Percentiles rank a stretch among this genome's conserved stretches.
Evolutionary conservation across 2,797 vertebrate genomes (phyloP).

Genomic region (Zenarchopterus dispar): DNA sequence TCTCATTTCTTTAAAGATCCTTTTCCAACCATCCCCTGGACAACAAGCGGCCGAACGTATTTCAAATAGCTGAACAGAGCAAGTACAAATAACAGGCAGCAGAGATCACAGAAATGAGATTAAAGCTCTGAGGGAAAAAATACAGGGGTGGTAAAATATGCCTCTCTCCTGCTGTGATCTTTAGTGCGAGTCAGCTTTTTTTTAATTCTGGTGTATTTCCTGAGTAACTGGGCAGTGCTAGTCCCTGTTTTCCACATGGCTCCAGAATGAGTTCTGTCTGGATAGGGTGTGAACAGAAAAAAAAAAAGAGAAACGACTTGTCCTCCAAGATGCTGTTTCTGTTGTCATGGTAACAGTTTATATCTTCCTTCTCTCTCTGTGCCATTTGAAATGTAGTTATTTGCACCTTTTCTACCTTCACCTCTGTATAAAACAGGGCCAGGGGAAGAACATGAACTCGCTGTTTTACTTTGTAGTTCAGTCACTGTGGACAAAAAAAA

Average conservation of each 20-base stretch:
- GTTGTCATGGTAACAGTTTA: conserved; percentile 47
- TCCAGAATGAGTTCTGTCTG: conserved; percentile 18
- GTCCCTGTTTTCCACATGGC: conserved; percentile 32
- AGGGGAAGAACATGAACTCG: conserved; percentile 36
- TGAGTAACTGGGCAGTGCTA: conserved; percentile 23
- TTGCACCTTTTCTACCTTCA: conserved; percentile 41
- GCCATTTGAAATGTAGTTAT: conserved; percentile 45
- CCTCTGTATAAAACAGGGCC: conserved; percentile 3
- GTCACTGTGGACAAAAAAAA: conserved; percentile 3
- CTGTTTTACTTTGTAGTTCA: conserved; percentile 1
- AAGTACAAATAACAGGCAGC: conserved; percentile 41
- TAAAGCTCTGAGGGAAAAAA: conserved; percentile 44
- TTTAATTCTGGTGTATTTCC: conserved; percentile 15
- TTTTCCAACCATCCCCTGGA: conserved; percentile 51
- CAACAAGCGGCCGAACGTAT: conserved; percentile 61
- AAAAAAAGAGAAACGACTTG: conserved; percentile 5
- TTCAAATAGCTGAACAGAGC: conserved; percentile 72
- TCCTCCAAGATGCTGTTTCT: conserved; percentile 29
- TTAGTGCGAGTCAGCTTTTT: conserved; percentile 26
- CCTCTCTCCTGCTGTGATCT: conserved; percentile 38
- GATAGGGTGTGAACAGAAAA: conserved; percentile 19
- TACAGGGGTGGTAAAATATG: conserved; percentile 31
- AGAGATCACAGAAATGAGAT: conserved; percentile 69
- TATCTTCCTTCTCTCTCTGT: conserved; percentile 20
- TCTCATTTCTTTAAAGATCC: conserved; percentile 24